Evolutionary conservation across 1,140 invertebrate species (phyloP), one percentile per base, ranked within the genome.

Genomic region (Scylla paramamosain): DNA sequence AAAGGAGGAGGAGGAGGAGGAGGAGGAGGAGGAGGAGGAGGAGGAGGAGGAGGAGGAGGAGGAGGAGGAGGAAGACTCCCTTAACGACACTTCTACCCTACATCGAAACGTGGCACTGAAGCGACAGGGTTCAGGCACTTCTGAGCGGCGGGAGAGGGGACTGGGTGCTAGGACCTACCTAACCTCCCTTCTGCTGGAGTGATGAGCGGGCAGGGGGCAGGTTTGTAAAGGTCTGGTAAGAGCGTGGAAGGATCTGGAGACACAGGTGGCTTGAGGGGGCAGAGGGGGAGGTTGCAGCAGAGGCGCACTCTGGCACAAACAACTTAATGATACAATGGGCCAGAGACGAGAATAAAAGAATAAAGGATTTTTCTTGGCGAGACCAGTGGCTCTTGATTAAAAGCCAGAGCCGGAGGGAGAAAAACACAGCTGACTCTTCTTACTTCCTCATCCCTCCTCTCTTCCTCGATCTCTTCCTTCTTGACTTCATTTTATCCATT

Each of bases 1-100:
- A 14, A 32, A 48, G 46, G 82, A 93, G 39, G 29, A 82, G 28
- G 32, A 46, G 77, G 25, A 92, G 59, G 39, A 16, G 31, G 59
- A 28, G 31, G 52, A 31, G 28, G 16, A 32, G 59, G 31, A 31
- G n/a, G 48, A 91, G 48, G 39, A 48, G 48, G 29, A 92, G 59
- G 59, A 25, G 91, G 32, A 67, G 39, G 59, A 45, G 91, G 31
- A 92, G 89, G 89, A 29, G 28, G 46, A 29, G 46, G 48, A 91
- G 48, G 48, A 29, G 46, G 10, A n/a, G 10, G 48, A 45, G 46
- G 16, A 59, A 0, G 16, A 59, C 12, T 59, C 52, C 52, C 52
- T 59, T 59, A 59, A 59, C 52, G 52, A 12, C 52, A 12, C 10
- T 59, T 20, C 2, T 59, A 14, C 52, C 52, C 52, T 59, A 20